Evolutionary conservation across 2,888 invertebrate genomes (phyloP).

Genomic region (Allygus modestus): DNA sequence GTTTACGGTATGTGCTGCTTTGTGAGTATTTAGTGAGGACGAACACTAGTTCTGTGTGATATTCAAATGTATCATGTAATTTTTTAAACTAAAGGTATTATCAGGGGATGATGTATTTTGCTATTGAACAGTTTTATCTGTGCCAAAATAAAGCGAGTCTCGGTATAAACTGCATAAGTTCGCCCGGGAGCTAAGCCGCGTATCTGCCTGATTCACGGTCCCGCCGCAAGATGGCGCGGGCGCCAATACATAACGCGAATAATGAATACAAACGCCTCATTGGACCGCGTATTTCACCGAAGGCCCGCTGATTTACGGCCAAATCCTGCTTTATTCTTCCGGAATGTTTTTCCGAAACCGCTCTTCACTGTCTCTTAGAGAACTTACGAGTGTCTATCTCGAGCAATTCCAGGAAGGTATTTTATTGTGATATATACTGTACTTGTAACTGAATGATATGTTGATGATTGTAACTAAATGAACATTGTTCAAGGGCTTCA

Average conservation of each 20-base stretch:
- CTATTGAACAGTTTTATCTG: neutral
- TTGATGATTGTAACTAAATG: too few relatives aligned
- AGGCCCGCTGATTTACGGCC: neutral
- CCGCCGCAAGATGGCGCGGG: slow-evolving; percentile 9
- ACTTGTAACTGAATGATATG: too few relatives aligned
- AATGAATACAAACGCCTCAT: slow-evolving; percentile 50
- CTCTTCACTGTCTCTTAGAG: neutral
- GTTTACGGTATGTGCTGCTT: too few relatives aligned
- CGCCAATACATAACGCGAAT: slow-evolving; percentile 47
- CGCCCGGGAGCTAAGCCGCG: neutral
- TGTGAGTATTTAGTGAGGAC: too few relatives aligned
- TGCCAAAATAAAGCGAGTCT: neutral
- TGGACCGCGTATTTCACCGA: neutral
- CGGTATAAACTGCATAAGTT: neutral
- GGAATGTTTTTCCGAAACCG: slow-evolving; percentile 37
- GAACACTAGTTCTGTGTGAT: too few relatives aligned
- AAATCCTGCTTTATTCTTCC: slow-evolving; percentile 42
- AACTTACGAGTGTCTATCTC: neutral
- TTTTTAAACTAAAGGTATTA: too few relatives aligned
- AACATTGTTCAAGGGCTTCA: too few relatives aligned
- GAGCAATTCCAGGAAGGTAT: neutral
- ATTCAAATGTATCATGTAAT: too few relatives aligned
- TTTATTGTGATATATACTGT: too few relatives aligned
- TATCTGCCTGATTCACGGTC: neutral
- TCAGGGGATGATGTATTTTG: too few relatives aligned